Percentiles rank a stretch among this genome's conserved stretches.
phyloP scores from a whole-genome alignment of 2,797 vertebrate species.

The Microctenopoma lineatum region DNA sequence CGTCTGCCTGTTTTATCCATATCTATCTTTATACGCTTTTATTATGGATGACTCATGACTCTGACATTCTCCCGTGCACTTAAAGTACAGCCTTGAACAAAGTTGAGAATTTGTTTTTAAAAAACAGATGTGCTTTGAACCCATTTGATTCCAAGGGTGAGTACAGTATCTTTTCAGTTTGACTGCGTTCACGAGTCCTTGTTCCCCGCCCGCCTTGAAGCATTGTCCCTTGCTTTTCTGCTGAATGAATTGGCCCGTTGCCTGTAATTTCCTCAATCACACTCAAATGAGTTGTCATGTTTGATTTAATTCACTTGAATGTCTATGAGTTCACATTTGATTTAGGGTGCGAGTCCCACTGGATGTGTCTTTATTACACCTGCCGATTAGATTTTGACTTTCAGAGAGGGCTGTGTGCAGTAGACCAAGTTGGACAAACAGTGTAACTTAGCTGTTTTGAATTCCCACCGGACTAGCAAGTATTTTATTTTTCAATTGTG shows the following conservation, averaged over 20 bases:
- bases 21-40: slow-evolving; percentile 48
- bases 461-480: slow-evolving; percentile 39
- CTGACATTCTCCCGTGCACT: slow-evolving; percentile 39
- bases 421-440: slow-evolving; percentile 17
- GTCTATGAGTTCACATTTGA: slow-evolving; percentile 56
- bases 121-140: slow-evolving; percentile 29
- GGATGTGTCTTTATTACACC: slow-evolving; percentile 46
- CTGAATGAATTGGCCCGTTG: slow-evolving; percentile 40
- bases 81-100: slow-evolving; percentile 40
- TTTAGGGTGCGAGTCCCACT: slow-evolving; percentile 40
- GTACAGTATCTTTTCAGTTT: slow-evolving; percentile 24
- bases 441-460: slow-evolving; percentile 11
- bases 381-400: slow-evolving; percentile 36
- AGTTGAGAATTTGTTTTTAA: slow-evolving; percentile 41
- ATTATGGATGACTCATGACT: slow-evolving; percentile 46
- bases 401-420: slow-evolving; percentile 11
- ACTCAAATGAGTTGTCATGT: slow-evolving; percentile 48
- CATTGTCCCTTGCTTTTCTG: slow-evolving; percentile 35
- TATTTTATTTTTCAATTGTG: slow-evolving; percentile 51
- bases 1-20: slow-evolving; percentile 27
- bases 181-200: slow-evolving; percentile 42
- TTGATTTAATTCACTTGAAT: slow-evolving; percentile 62
- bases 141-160: slow-evolving; percentile 26
- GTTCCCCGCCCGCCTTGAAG: slow-evolving; percentile 39
- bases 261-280: slow-evolving; percentile 65